phyloP scores from a whole-genome alignment of 2,797 vertebrate species.

The Botia almorhae region DNA sequence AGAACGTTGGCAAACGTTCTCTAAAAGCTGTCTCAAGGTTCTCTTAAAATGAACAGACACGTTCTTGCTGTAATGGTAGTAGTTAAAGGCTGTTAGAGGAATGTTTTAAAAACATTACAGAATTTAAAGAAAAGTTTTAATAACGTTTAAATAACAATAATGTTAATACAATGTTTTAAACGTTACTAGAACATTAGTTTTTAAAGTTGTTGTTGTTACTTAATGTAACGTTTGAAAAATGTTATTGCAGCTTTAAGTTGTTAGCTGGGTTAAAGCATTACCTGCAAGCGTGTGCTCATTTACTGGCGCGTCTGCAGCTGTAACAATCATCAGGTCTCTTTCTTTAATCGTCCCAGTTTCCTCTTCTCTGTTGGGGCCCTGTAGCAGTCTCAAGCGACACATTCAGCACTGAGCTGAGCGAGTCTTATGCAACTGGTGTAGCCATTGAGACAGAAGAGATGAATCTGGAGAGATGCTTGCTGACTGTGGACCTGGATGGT shows the following conservation, averaged over 20 bases:
- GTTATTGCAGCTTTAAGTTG: too few species aligned
- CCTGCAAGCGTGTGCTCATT: not conserved
- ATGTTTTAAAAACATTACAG: too few species aligned
- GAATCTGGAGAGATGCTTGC: constrained; percentile 11
- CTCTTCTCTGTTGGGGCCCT: not conserved
- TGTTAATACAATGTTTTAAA: too few species aligned
- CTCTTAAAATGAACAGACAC: too few species aligned
- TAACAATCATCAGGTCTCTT: constrained; percentile 29
- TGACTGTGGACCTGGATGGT: constrained; percentile 10
- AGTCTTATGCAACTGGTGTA: not conserved
- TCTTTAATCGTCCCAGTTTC: not conserved
- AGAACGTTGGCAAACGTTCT: too few species aligned
- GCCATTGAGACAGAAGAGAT: constrained; percentile 13
- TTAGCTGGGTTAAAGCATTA: not conserved
- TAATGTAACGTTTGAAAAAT: not conserved
- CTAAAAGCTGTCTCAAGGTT: too few species aligned
- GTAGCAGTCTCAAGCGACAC: constrained; percentile 5
- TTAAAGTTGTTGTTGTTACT: not conserved
- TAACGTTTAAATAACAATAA: too few species aligned
- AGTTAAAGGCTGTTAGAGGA: too few species aligned
- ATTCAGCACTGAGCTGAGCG: not conserved
- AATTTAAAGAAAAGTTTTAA: too few species aligned
- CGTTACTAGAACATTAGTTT: too few species aligned
- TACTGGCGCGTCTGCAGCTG: constrained; percentile 45
- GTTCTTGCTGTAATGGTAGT: too few species aligned